Evolutionary conservation across 2,888 invertebrate species (phyloP).

Genomic region (Melipona bicolor): DNA sequence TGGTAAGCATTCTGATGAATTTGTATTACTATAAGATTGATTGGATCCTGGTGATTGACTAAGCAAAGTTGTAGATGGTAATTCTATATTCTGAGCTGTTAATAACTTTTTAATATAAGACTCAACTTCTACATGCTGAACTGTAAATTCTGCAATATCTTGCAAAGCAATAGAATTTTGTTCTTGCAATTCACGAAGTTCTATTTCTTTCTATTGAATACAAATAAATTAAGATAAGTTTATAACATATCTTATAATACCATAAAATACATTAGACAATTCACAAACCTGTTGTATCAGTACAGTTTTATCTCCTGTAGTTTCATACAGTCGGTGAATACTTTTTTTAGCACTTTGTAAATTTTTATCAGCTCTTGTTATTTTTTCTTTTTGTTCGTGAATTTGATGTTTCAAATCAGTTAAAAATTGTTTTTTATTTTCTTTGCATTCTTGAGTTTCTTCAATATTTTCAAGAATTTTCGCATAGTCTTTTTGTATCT

Average conservation of each 20-base stretch:
- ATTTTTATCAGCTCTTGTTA: constrained; percentile 84
- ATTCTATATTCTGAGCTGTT: constrained; percentile 76
- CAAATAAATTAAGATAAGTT: not conserved
- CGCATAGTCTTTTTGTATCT: constrained; percentile 74
- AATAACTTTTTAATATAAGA: constrained; percentile 83
- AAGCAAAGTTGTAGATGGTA: constrained; percentile 75
- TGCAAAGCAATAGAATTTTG: constrained; percentile 86
- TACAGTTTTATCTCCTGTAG: constrained; percentile 70
- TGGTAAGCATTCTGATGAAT: constrained; percentile 50
- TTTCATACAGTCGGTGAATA: constrained; percentile 77
- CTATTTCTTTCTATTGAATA: constrained; percentile 85
- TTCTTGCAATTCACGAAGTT: constrained; percentile 86
- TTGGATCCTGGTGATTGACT: constrained; percentile 70
- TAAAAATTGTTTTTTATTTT: constrained; percentile 75
- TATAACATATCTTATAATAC: not conserved
- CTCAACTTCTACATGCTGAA: constrained; percentile 82
- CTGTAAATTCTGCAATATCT: constrained; percentile 85
- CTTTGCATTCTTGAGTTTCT: constrained; percentile 76
- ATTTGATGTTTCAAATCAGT: constrained; percentile 79
- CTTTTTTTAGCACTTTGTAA: constrained; percentile 83
- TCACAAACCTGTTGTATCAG: constrained; percentile 79
- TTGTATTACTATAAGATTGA: constrained; percentile 67
- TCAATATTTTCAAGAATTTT: constrained; percentile 73
- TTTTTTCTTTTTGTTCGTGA: constrained; percentile 83
- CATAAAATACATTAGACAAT: constrained; percentile 5